Percentiles rank a stretch among this genome's conserved stretches.
Evolutionary conservation across 37 sponge, comb jelly and placozoan species (phyloP).

Genomic region (Amphimedon queenslandica): DNA sequence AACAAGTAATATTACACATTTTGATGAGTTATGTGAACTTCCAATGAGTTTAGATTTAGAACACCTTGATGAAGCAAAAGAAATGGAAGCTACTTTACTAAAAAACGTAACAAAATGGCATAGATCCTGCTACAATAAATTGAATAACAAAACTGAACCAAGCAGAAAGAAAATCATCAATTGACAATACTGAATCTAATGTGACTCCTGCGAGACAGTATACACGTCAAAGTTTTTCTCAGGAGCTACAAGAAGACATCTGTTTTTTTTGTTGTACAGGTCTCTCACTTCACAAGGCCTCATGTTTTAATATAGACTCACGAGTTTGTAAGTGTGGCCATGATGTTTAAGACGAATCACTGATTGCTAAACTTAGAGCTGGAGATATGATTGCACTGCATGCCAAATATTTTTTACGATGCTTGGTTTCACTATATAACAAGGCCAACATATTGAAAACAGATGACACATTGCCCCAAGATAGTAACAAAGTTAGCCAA

Average conservation of each 20-base stretch:
- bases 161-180: background rate
- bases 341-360: background rate
- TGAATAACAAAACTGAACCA: slow-evolving; percentile 2
- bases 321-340: background rate
- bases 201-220: background rate
- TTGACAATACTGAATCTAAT: background rate
- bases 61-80: background rate
- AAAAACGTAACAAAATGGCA: background rate
- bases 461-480: no score
- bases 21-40: background rate
- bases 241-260: background rate
- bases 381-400: slow-evolving; percentile 1
- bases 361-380: background rate
- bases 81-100: slow-evolving; percentile 1
- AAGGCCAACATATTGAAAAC: background rate
- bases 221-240: background rate
- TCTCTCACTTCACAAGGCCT: background rate
- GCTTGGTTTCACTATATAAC: slow-evolving; percentile 2
- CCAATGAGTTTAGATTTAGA: background rate
- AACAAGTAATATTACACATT: background rate
- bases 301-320: background rate
- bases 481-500: background rate
- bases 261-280: slow-evolving; percentile 1
- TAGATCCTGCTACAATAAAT: background rate
- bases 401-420: background rate